Evolutionary conservation across 2,797 vertebrate genomes (phyloP).

Genomic region (Synanceia verrucosa): DNA sequence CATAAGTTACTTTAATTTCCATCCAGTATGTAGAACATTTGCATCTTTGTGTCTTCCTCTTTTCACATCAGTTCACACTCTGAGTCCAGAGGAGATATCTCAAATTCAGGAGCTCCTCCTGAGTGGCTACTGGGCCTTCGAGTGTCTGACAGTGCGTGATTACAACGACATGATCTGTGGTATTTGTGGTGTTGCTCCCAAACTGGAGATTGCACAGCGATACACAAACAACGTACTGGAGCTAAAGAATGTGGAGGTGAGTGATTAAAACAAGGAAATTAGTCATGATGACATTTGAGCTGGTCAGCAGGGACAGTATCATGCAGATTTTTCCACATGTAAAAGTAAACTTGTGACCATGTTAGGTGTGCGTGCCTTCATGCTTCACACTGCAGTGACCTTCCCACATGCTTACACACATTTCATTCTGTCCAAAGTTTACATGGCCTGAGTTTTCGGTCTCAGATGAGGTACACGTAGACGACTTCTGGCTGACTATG

Average conservation of each 20-base stretch:
- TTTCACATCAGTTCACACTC: constrained; percentile 81
- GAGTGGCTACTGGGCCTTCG: constrained; percentile 97
- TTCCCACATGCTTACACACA: background rate
- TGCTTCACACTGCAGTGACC: background rate
- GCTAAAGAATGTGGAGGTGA: constrained; percentile 94
- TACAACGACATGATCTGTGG: constrained; percentile 99
- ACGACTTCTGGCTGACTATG: constrained; percentile 98
- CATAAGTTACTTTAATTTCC: background rate
- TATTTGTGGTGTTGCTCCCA: constrained; percentile 94
- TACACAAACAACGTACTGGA: constrained; percentile 87
- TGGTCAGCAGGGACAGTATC: background rate
- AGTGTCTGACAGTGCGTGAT: constrained; percentile 94
- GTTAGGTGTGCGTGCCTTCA: background rate
- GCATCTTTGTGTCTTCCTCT: background rate
- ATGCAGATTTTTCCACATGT: background rate
- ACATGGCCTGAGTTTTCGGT: constrained; percentile 93
- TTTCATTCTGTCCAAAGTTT: constrained; percentile 79
- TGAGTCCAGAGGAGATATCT: constrained; percentile 83
- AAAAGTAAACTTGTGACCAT: background rate
- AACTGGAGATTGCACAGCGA: constrained; percentile 91
- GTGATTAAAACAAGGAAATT: background rate
- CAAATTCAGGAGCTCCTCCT: constrained; percentile 90
- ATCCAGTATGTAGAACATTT: background rate
- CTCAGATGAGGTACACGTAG: constrained; percentile 93
- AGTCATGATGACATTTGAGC: background rate